A percentile compares a stretch with the other conserved stretches of the same genome.
These are phyloP conservation scores for Gorsachius magnificus DNA, from an alignment of 2,797 vertebrate genomes.

Conservation along the genomic window DNA sequence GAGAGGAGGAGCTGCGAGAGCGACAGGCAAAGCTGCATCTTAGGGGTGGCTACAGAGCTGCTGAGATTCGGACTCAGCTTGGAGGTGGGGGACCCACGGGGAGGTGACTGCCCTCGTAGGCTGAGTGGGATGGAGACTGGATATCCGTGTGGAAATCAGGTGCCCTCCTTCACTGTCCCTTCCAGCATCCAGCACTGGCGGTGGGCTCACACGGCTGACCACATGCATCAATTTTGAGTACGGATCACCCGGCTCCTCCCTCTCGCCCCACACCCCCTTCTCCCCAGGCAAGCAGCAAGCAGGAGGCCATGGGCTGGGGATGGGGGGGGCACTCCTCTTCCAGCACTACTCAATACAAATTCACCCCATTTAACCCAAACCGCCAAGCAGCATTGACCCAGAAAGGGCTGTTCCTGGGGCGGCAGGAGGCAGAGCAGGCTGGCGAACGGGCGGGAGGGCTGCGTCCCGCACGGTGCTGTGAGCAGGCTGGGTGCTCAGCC, in stretches of 20 bases:
- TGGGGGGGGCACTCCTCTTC: background rate
- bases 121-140: background rate
- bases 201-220: background rate
- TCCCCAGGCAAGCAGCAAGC: background rate
- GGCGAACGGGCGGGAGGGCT: background rate
- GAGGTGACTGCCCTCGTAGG: fast-evolving
- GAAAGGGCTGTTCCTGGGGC: background rate
- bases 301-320: background rate
- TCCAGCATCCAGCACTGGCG: background rate
- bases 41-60: background rate
- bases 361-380: slow-evolving; percentile 14
- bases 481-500: background rate
- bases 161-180: background rate
- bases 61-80: background rate
- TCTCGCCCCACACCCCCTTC: background rate
- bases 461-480: fast-evolving
- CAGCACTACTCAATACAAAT: background rate
- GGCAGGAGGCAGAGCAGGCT: background rate
- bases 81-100: background rate
- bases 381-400: background rate
- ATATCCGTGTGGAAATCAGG: fast-evolving
- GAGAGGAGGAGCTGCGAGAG: background rate
- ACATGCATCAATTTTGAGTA: background rate
- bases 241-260: fast-evolving
- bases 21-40: background rate